phyloP scores from a whole-genome alignment of 2,113 vertebrate genomes.

The human region DNA sequence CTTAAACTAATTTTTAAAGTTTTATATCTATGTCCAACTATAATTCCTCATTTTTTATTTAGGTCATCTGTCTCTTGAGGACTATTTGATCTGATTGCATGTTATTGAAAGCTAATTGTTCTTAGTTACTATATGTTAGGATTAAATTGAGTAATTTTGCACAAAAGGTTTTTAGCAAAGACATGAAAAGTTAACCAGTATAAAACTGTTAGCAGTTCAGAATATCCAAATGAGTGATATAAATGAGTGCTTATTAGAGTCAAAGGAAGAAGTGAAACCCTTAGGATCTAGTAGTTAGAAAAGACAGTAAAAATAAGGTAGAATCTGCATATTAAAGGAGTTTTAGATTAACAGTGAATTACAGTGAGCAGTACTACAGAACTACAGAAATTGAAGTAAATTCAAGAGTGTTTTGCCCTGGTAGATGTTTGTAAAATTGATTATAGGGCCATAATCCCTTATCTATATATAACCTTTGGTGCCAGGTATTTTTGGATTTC shows the following conservation, averaged over 20 bases:
- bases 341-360: slow-evolving; percentile 28
- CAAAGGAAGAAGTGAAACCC: not conserved
- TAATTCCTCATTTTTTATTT: slow-evolving; percentile 21
- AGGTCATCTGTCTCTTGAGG: slow-evolving; percentile 39
- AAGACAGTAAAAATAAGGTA: slow-evolving; percentile 24
- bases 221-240: not conserved
- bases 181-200: slow-evolving; percentile 3
- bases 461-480: not conserved
- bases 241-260: not conserved
- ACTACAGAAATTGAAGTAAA: not conserved
- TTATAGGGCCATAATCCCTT: not conserved
- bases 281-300: not conserved
- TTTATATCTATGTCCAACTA: not conserved
- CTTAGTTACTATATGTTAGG: slow-evolving; percentile 14
- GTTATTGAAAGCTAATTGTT: slow-evolving; percentile 42
- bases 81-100: slow-evolving; percentile 13
- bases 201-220: slow-evolving; percentile 28
- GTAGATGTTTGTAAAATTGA: slow-evolving; percentile 1
- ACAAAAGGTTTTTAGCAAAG: slow-evolving; percentile 43
- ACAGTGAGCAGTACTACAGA: not conserved
- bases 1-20: slow-evolving; percentile 22
- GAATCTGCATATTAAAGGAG: not conserved
- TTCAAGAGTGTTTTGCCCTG: not conserved
- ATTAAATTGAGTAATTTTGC: slow-evolving; percentile 20
- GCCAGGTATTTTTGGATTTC: not conserved